Evolutionary conservation across 2,113 vertebrate species (phyloP).

Genomic region (Anolis carolinensis): DNA sequence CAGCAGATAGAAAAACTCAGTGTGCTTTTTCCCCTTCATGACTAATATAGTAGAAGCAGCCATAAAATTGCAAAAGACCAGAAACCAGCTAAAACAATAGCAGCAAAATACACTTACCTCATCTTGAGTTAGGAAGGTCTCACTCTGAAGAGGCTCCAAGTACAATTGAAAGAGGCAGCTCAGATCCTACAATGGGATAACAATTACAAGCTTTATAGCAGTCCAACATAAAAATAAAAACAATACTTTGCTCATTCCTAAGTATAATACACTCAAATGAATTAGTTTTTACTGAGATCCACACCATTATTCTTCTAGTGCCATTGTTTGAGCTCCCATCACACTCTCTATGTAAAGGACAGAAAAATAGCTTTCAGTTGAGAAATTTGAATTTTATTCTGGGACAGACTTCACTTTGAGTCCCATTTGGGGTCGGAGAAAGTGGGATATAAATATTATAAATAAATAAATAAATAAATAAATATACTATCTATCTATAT

Average conservation of each 20-base stretch:
- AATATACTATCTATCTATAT: too few species aligned
- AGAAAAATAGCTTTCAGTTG: not conserved
- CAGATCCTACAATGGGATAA: slow-evolving; percentile 82
- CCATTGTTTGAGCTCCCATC: not conserved
- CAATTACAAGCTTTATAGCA: not conserved
- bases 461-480: too few species aligned
- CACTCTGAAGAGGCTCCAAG: slow-evolving; percentile 92
- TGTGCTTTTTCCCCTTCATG: not conserved
- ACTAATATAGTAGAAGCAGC: slow-evolving; percentile 26
- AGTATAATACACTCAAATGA: not conserved
- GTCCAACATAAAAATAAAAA: slow-evolving; percentile 9
- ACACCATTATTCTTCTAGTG: not conserved
- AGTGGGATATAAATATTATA: too few species aligned
- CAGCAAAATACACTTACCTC: slow-evolving; percentile 80
- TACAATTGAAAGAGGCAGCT: slow-evolving; percentile 93
- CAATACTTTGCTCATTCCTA: not conserved
- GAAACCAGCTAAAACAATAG: not conserved
- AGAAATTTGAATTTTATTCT: not conserved
- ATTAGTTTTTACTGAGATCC: not conserved
- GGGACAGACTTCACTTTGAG: too few species aligned
- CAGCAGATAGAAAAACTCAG: not conserved
- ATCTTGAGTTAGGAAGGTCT: slow-evolving; percentile 94
- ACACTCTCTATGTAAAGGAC: not conserved
- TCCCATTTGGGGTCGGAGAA: too few species aligned
- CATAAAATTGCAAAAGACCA: not conserved